Conservation (phyloP, 2,888 invertebrate genomes). For the Netelia virgata region DNA sequence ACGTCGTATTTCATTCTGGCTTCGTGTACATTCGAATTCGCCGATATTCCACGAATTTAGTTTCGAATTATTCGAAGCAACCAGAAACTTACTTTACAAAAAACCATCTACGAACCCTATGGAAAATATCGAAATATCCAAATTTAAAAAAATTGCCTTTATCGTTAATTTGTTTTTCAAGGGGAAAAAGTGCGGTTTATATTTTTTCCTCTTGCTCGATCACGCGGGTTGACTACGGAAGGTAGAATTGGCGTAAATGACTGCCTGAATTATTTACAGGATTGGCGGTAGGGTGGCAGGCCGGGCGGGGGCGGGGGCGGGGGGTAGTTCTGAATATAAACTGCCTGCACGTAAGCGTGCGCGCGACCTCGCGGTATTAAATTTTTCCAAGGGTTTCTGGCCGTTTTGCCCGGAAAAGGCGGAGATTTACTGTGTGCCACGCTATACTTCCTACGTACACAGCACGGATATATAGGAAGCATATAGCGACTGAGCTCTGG, state of each 20-base stretch:
- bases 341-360: slow-evolving; percentile 51
- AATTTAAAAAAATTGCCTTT: no score
- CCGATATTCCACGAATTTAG: no score
- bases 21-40: no score
- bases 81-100: no score
- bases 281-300: neutral
- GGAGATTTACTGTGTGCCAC: slow-evolving; percentile 36
- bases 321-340: slow-evolving; percentile 34
- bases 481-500: slow-evolving; percentile 1
- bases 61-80: no score
- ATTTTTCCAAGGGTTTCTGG: slow-evolving; percentile 50
- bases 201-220: neutral
- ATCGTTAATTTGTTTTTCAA: no score
- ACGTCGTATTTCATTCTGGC: neutral
- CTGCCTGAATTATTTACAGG: slow-evolving; percentile 40
- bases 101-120: no score
- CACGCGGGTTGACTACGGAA: slow-evolving; percentile 37
- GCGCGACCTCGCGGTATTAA: slow-evolving; percentile 45
- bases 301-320: neutral
- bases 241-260: slow-evolving; percentile 50
- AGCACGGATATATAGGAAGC: neutral
- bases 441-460: slow-evolving; percentile 18
- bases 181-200: neutral
- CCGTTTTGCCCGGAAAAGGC: slow-evolving; percentile 32
- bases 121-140: no score